Conservation (phyloP, 64 coral and sea anemone species). For the Trachythela sp. region DNA sequence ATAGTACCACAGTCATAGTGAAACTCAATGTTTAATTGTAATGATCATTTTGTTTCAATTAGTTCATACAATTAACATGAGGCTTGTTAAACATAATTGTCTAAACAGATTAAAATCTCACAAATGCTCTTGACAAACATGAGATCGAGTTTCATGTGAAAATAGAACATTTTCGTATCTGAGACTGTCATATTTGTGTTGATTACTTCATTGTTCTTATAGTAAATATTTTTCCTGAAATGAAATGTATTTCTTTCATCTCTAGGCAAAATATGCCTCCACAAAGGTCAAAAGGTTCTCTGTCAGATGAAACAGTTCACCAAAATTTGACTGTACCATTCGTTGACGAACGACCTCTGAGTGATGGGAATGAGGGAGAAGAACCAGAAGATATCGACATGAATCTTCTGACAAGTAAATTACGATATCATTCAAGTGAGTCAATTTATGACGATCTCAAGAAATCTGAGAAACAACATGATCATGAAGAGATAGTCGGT, state of each 20-base stretch:
- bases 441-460: neutral
- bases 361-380: neutral
- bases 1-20: no score
- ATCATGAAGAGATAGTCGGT: neutral
- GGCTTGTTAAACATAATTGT: no score
- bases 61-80: no score
- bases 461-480: neutral
- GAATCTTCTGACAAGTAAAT: neutral
- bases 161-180: no score
- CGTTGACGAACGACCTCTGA: neutral
- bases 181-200: neutral
- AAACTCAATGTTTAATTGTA: no score
- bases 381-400: neutral
- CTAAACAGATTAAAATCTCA: no score
- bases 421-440: conserved; percentile 1
- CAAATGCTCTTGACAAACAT: no score
- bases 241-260: neutral
- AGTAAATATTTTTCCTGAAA: neutral
- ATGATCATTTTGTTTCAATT: no score
- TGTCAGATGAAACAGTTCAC: neutral
- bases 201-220: neutral
- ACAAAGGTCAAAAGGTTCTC: neutral
- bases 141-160: no score
- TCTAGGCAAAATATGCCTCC: neutral
- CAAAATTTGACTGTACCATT: neutral